Base-by-base conservation (phyloP, 2,888 invertebrate genomes). In the Drosophila multiciliata region DNA sequence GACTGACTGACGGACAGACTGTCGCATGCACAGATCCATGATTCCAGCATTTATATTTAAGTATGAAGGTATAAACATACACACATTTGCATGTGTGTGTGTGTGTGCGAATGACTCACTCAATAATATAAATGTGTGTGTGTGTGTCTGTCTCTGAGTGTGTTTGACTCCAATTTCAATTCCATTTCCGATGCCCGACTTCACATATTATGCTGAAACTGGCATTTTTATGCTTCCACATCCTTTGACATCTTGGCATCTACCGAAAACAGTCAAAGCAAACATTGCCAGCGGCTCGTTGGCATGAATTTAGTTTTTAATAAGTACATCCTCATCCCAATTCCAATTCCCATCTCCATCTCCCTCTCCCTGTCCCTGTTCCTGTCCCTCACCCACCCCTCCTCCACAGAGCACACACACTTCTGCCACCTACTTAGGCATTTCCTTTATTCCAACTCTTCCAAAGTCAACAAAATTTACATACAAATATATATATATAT, bases 1-100 rank as follows among this genome's bases (percentile, higher is more conserved):
- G 83, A 85, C 61, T 59, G 75, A 75, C 74, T 32, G 62, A 69
- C 26, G 4, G 55, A 68, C 54, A 58, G 75, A 70, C 73, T 80
- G 78, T 69, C 75, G 81, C 67, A 65, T 84, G 82, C 80, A 82
- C 78, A 75, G 75, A 78, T 75, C 78, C 70, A 66, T 73, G 67
- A 58, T 55, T 64, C 58, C 49, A 26, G 26, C 36, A 36, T 29
- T n/a, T 57, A 40, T 32, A 40, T 57, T 29, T 38, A 40, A 32
- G 57, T 57, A 40, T 40, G 26, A 26, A 6, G n/a, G 23, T 26
- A 45, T 26, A 53, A 1, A 38, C 35, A 53, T 58, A 38, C 45
- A n/a, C 35, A 17, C 38, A 59, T n/a, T n/a, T 58, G 20, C 52
- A 20, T 49, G 29, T 52, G 42, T 48, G 36, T 65, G 33, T 58